phyloP scores from a whole-genome alignment of 1,140 invertebrate species.

The Drosophila hydei region DNA sequence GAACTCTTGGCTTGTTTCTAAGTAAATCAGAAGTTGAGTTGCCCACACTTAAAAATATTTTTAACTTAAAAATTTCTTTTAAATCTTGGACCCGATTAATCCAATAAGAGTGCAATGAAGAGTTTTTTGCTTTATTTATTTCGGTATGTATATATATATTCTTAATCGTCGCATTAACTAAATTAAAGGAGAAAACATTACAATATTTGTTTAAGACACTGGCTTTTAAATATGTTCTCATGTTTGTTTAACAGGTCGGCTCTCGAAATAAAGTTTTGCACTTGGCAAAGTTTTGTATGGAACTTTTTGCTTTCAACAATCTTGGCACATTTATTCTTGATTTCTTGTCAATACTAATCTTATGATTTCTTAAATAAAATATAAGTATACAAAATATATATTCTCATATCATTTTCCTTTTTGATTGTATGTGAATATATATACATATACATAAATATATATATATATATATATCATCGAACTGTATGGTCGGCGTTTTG shows the following conservation, averaged over 20 bases:
- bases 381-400: slow-evolving; percentile 60
- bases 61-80: no score
- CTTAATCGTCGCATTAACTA: slow-evolving; percentile 56
- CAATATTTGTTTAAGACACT: slow-evolving; percentile 77
- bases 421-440: slow-evolving; percentile 36
- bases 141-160: slow-evolving; percentile 39
- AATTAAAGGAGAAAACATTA: slow-evolving; percentile 54
- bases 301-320: slow-evolving; percentile 60
- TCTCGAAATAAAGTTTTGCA: slow-evolving; percentile 61
- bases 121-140: slow-evolving; percentile 34
- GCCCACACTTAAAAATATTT: neutral
- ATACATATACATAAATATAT: neutral
- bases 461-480: slow-evolving; percentile 4
- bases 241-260: slow-evolving; percentile 67
- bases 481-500: slow-evolving; percentile 16
- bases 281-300: slow-evolving; percentile 53
- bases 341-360: slow-evolving; percentile 41
- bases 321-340: slow-evolving; percentile 57
- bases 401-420: slow-evolving; percentile 54
- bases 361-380: slow-evolving; percentile 78
- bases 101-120: no score
- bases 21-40: no score
- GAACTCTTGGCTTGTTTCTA: no score
- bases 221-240: slow-evolving; percentile 55
- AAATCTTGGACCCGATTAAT: no score